Conservation (phyloP, 2,113 vertebrate species). For the Tachuris rubrigastra region DNA sequence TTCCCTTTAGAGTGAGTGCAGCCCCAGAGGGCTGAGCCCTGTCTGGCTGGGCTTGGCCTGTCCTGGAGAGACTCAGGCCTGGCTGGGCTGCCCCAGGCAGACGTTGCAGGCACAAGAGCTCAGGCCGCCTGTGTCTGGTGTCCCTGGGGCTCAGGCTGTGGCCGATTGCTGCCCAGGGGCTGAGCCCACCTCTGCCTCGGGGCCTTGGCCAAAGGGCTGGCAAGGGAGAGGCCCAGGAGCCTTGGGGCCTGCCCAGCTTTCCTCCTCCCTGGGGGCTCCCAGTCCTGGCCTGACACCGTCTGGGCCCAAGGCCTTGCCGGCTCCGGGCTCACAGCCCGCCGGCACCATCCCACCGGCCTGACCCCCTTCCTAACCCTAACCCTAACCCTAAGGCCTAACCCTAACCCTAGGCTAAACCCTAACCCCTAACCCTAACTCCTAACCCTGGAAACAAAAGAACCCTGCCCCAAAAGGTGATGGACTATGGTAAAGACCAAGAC, state of each 20-base stretch:
- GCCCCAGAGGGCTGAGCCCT: too few species aligned
- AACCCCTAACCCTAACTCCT: too few species aligned
- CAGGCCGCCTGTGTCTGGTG: not conserved
- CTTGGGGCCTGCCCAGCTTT: not conserved
- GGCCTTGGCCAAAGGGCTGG: not conserved
- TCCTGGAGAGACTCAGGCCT: not conserved
- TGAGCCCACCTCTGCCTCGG: not conserved
- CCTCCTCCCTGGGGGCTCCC: not conserved
- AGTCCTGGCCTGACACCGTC: not conserved
- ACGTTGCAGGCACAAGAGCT: not conserved
- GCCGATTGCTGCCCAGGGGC: not conserved
- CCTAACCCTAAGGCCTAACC: too few species aligned
- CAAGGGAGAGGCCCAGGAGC: not conserved
- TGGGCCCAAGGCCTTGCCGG: not conserved
- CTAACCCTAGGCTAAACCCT: too few species aligned
- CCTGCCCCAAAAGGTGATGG: too few species aligned
- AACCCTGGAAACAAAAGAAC: too few species aligned
- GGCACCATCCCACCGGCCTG: not conserved
- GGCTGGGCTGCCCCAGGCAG: too few species aligned
- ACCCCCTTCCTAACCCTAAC: not conserved
- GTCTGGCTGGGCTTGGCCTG: not conserved
- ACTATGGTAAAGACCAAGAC: too few species aligned
- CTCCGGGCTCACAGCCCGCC: too few species aligned
- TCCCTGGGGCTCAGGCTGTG: not conserved
- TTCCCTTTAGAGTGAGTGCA: too few species aligned